These are phyloP conservation scores for Apeira syringaria DNA, from an alignment of 2,888 invertebrate species.

Conservation along the genomic window DNA sequence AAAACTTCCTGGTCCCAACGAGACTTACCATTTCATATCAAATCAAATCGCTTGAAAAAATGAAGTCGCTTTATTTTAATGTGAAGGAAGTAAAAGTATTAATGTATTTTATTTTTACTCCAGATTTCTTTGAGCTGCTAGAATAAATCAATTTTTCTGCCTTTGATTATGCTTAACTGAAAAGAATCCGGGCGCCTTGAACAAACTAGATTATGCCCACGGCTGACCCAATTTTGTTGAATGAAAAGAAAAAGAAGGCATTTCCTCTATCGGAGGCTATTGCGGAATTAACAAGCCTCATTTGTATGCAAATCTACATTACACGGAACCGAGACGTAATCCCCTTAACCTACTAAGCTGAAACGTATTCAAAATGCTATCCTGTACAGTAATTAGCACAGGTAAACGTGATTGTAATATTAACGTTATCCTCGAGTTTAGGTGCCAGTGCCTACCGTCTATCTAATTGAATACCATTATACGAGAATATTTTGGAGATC, in stretches of 20 bases:
- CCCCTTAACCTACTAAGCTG: constrained; percentile 37
- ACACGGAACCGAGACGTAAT: constrained; percentile 35
- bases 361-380: constrained; percentile 40
- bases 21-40: too few relatives aligned
- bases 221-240: constrained; percentile 33
- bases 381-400: constrained; percentile 32
- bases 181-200: constrained; percentile 16
- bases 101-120: too few relatives aligned
- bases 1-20: too few relatives aligned
- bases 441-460: too few relatives aligned
- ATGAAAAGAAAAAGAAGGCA: constrained; percentile 30
- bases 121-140: too few relatives aligned
- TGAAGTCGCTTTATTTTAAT: too few relatives aligned
- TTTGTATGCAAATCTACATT: constrained; percentile 49
- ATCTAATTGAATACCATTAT: too few relatives aligned
- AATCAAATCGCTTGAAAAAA: too few relatives aligned
- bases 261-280: constrained; percentile 36
- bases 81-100: too few relatives aligned
- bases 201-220: constrained; percentile 27
- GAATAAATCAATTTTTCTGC: too few relatives aligned
- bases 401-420: constrained; percentile 8
- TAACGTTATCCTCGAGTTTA: too few relatives aligned
- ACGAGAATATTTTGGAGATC: too few relatives aligned
- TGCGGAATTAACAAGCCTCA: constrained; percentile 39
- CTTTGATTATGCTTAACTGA: neutral